A percentile compares a stretch with the other conserved stretches of the same genome.
These are phyloP conservation scores for Odontomyia ornata DNA, from an alignment of 2,888 invertebrate species.

Conservation along the genomic window DNA sequence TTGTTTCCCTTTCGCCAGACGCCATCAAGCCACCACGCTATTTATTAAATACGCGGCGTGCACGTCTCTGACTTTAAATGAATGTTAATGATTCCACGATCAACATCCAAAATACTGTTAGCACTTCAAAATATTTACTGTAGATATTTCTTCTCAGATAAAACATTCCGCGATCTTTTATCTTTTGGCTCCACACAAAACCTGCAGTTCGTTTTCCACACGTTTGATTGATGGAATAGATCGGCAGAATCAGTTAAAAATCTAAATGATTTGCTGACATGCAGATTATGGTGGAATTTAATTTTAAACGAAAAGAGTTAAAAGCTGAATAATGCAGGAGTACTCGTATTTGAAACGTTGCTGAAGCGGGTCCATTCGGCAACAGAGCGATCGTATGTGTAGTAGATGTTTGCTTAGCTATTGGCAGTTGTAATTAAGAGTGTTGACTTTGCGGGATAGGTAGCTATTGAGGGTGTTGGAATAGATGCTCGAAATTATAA, in stretches of 20 bases:
- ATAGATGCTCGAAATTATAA: slow-evolving; percentile 16
- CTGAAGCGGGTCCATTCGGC: not conserved
- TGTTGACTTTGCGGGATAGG: slow-evolving; percentile 10
- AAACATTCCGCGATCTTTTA: slow-evolving; percentile 33
- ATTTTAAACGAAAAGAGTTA: not conserved
- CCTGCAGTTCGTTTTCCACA: not conserved
- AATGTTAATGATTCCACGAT: slow-evolving; percentile 37
- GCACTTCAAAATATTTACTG: slow-evolving; percentile 39
- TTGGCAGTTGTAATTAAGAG: slow-evolving; percentile 39
- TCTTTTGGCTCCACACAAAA: not conserved
- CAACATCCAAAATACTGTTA: slow-evolving; percentile 34
- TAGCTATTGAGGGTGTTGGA: slow-evolving; percentile 20
- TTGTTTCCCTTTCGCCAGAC: not conserved
- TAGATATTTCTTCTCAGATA: not conserved
- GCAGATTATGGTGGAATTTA: slow-evolving; percentile 34
- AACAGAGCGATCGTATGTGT: not conserved
- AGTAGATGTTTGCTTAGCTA: slow-evolving; percentile 22
- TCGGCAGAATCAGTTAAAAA: slow-evolving; percentile 9
- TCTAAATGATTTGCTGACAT: slow-evolving; percentile 28
- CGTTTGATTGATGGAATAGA: slow-evolving; percentile 31
- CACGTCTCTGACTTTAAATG: slow-evolving; percentile 34
- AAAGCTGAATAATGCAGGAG: not conserved
- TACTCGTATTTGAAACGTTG: not conserved
- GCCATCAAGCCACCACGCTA: slow-evolving; percentile 14
- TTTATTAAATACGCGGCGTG: slow-evolving; percentile 6